Conservation (phyloP, 92 coral and sea anemone species). For the Desmophyllum pertusum region DNA sequence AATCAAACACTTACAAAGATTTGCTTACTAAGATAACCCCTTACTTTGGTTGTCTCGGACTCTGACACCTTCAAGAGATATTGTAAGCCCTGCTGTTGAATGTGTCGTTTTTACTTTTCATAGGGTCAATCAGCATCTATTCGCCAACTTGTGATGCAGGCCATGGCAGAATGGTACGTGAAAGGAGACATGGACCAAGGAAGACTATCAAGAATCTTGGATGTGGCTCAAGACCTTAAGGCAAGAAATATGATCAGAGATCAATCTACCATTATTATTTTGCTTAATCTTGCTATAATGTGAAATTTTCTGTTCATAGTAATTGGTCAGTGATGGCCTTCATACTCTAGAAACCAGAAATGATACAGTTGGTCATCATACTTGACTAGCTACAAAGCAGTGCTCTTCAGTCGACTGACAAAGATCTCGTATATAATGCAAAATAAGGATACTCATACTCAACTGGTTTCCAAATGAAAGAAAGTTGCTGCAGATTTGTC, state of each 20-base stretch:
- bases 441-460: too few species aligned
- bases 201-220: slow-evolving; percentile 90
- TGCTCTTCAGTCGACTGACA: too few species aligned
- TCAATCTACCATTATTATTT: too few species aligned
- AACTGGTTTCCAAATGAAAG: not conserved
- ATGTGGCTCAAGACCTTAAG: slow-evolving; percentile 97
- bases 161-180: slow-evolving; percentile 99
- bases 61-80: not conserved
- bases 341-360: too few species aligned
- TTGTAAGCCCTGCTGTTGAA: not conserved
- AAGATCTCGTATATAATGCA: too few species aligned
- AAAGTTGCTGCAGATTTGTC: not conserved
- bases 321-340: too few species aligned
- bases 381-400: too few species aligned
- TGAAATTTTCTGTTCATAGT: too few species aligned
- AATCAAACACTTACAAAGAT: not conserved
- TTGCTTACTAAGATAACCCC: not conserved
- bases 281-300: too few species aligned
- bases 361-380: too few species aligned
- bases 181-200: slow-evolving; percentile 94
- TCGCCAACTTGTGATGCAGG: slow-evolving; percentile 98
- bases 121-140: slow-evolving; percentile 97
- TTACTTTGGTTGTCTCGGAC: not conserved
- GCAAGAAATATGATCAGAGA: slow-evolving; percentile 24
- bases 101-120: not conserved